A percentile compares a stretch with the other conserved stretches of the same genome.
Conservation (phyloP, 1,140 invertebrate genomes). For the Listronotus oregonensis region DNA sequence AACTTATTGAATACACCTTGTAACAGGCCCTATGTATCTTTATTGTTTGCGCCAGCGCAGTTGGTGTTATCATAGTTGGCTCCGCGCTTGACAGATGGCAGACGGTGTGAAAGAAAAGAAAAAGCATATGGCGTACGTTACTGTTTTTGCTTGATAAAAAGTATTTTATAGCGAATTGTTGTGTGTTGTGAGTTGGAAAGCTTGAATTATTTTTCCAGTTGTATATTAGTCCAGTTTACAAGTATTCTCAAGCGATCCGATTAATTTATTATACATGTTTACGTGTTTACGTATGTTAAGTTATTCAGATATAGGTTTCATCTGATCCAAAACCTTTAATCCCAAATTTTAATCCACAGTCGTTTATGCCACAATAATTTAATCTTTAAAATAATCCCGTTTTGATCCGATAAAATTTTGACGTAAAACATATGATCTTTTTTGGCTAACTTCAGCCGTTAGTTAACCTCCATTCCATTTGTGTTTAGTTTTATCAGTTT, state of each 20-base stretch:
- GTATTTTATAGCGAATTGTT: slow-evolving; percentile 36
- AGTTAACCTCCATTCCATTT: no score
- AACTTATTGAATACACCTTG: no score
- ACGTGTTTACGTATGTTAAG: slow-evolving; percentile 49
- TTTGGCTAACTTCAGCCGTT: no score
- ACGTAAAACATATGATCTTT: no score
- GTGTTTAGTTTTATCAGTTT: no score
- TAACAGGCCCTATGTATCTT: no score
- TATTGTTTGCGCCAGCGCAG: not conserved
- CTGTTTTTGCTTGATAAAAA: slow-evolving; percentile 51
- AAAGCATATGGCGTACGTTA: slow-evolving; percentile 54
- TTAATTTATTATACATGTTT: slow-evolving; percentile 45
- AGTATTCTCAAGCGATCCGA: slow-evolving; percentile 38
- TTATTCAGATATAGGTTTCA: no score
- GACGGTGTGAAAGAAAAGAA: slow-evolving; percentile 41
- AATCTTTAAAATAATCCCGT: no score
- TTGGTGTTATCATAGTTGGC: slow-evolving; percentile 18
- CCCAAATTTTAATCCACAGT: no score
- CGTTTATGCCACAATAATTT: no score
- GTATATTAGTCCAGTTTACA: slow-evolving; percentile 36
- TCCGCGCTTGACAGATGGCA: slow-evolving; percentile 30
- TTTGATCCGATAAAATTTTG: no score
- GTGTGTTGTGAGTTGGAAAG: slow-evolving; percentile 35
- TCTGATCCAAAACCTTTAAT: no score
- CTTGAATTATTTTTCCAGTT: slow-evolving; percentile 34